Conservation (phyloP, 1,140 invertebrate species). For the Brachionus plicatilis region DNA sequence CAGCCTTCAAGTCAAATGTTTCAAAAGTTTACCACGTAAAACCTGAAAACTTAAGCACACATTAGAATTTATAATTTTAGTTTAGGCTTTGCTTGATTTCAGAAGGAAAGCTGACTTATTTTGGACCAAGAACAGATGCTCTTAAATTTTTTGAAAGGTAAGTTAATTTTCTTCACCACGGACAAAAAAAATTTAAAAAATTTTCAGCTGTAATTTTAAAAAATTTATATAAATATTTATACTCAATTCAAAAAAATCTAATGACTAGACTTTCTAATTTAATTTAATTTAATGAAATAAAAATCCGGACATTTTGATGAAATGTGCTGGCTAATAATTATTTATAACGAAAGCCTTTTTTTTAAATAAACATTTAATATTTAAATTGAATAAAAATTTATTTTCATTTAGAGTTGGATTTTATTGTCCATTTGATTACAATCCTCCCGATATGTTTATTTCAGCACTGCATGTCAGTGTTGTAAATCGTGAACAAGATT, state of each 20-base stretch:
- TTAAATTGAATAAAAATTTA: too few relatives aligned
- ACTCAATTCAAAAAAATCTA: too few relatives aligned
- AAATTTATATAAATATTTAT: too few relatives aligned
- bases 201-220: too few relatives aligned
- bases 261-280: too few relatives aligned
- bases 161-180: background rate
- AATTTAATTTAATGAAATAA: too few relatives aligned
- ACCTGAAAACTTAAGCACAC: background rate
- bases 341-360: too few relatives aligned
- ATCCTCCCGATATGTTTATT: slow-evolving; percentile 89
- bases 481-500: slow-evolving; percentile 65
- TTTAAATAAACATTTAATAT: too few relatives aligned
- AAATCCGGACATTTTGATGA: too few relatives aligned
- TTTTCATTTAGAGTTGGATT: slow-evolving; percentile 50
- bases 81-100: slow-evolving; percentile 5
- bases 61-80: background rate
- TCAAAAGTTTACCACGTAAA: slow-evolving; percentile 75
- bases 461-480: slow-evolving; percentile 81
- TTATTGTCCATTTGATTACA: slow-evolving; percentile 69
- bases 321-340: too few relatives aligned
- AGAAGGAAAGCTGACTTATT: slow-evolving; percentile 68
- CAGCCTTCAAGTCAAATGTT: slow-evolving; percentile 89
- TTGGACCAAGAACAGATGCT: slow-evolving; percentile 73
- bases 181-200: too few relatives aligned
- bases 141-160: background rate